Conservation (phyloP, 2,113 vertebrate species). For the Petaurus breviceps region DNA sequence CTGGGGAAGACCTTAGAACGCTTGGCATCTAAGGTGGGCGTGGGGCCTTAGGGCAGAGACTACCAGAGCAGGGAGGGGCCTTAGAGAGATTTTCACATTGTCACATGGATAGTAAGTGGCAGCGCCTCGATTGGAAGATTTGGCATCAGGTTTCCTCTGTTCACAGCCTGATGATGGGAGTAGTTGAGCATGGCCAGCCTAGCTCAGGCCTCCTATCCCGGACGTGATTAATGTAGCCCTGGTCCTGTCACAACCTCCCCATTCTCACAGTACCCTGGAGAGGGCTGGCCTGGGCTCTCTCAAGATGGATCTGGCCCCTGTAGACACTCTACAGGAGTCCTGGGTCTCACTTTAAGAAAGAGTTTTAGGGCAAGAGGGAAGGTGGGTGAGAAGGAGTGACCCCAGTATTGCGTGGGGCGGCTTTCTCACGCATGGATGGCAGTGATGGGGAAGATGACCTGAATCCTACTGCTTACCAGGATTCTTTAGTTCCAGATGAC, state of each 20-base stretch:
- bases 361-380: not conserved
- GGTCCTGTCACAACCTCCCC: not conserved
- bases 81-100: not conserved
- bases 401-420: not conserved
- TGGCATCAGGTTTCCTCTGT: not conserved
- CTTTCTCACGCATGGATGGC: slow-evolving; percentile 43
- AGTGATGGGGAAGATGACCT: slow-evolving; percentile 51
- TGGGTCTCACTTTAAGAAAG: not conserved
- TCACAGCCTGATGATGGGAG: slow-evolving; percentile 21
- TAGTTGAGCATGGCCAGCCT: not conserved
- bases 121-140: slow-evolving; percentile 42
- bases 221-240: not conserved
- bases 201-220: slow-evolving; percentile 18
- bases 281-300: not conserved
- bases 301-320: not conserved
- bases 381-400: not conserved
- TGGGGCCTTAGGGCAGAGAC: not conserved
- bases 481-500: slow-evolving; percentile 64
- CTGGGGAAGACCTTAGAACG: not conserved
- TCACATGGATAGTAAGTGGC: not conserved
- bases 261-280: not conserved
- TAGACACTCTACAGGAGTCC: not conserved
- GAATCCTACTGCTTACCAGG: slow-evolving; percentile 52
- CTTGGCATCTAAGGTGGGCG: not conserved
- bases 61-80: not conserved